Conservation (phyloP, 2,797 vertebrate genomes). For the Lophotriccus pileatus region DNA sequence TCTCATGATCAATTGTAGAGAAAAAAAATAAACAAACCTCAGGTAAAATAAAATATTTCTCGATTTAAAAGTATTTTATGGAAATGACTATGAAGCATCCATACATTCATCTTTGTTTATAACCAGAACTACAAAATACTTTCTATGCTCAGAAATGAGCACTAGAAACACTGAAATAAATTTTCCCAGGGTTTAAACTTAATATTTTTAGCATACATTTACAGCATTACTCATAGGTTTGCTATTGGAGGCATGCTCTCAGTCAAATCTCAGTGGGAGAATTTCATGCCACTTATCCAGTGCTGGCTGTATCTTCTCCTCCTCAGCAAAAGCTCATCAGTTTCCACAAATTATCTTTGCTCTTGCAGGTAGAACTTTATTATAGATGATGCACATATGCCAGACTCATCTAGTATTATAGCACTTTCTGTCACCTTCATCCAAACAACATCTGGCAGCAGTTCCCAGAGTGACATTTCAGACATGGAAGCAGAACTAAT, state of each 20-base stretch:
- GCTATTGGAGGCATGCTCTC: not conserved
- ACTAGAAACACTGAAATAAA: not conserved
- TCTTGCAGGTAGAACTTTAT: conserved; percentile 45
- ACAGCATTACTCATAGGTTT: not conserved
- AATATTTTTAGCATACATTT: not conserved
- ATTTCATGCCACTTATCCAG: conserved; percentile 11
- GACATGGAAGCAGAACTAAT: conserved; percentile 42
- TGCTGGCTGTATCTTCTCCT: not conserved
- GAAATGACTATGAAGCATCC: not conserved
- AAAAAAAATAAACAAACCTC: rapidly evolving
- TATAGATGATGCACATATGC: conserved; percentile 23
- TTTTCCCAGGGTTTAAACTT: not conserved
- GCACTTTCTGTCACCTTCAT: conserved; percentile 43
- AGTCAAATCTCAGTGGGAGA: not conserved
- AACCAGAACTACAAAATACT: not conserved
- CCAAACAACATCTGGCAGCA: conserved; percentile 56
- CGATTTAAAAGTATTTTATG: not conserved
- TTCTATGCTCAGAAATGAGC: not conserved
- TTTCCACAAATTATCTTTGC: conserved; percentile 39
- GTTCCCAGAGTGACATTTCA: conserved; percentile 50
- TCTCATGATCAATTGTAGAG: not conserved
- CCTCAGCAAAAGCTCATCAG: conserved; percentile 14
- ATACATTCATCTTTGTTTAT: not conserved
- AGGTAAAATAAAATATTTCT: not conserved
- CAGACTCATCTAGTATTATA: conserved; percentile 43